Evolutionary conservation across 2,888 invertebrate genomes (phyloP), one percentile per base, ranked within the genome.

Genomic region (Tuberolachnus salignus): DNA sequence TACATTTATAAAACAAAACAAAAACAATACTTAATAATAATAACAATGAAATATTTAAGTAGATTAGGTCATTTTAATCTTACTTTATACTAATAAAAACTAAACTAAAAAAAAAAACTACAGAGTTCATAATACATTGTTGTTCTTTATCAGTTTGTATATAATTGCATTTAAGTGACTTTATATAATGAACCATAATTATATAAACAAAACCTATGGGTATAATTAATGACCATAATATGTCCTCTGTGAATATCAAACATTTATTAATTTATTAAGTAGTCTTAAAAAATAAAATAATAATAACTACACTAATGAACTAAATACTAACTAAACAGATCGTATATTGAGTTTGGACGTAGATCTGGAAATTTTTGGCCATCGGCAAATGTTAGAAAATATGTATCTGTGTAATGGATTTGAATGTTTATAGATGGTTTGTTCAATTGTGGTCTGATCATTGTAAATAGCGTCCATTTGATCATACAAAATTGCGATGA

Each of bases 361-460:
- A 78, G 57, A 57, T 59, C 59, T 78, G 46, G 75, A 78, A n/a
- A 67, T 67, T 69, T 78, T 78, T 55, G 75, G 75, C 75, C 75
- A 78, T 1, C 67, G 44, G 11, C 75, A 78, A 16, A 78, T 57
- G 49, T 16, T 34, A 49, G 75, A 78, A 69, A 78, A 78, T n/a
- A 78, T 21, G 34, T 78, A 78, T 78, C 75, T 67, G 3, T 78
- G 67, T 10, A 78, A 49, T 16, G 75, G 75, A 51, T 67, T 69
- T 46, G 66, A 34, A 67, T 59, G 75, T 59, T 59, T 78, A 19
- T 67, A 67, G 16, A 78, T 21, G 19, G 75, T 67, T 83, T 92
- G 91, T 85, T 95, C 94, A 0, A 94, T 90, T 0, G 92, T 91
- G 23, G 94, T 95, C 86, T 94, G 94, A 84, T 95, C 94, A 80